These are phyloP conservation scores for Apamea crenata DNA, from an alignment of 2,888 invertebrate species.

Conservation along the genomic window DNA sequence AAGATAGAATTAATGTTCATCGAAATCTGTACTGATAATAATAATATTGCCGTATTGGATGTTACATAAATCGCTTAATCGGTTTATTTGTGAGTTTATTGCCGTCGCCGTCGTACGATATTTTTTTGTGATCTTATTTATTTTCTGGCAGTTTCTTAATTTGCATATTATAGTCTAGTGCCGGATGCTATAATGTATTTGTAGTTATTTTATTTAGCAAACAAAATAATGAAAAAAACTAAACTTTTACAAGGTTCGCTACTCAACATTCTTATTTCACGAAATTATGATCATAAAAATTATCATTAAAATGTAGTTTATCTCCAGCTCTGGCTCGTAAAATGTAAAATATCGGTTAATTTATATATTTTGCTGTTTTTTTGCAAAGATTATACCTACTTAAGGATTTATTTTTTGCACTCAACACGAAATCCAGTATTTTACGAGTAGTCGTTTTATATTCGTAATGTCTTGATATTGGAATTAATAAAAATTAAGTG, in stretches of 20 bases:
- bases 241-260: neutral
- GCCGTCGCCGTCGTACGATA: constrained; percentile 16
- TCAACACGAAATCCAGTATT: constrained; percentile 11
- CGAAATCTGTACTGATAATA: neutral
- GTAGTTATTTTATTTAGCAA: constrained; percentile 4
- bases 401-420: constrained; percentile 11
- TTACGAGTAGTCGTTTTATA: constrained; percentile 27
- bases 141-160: constrained; percentile 69
- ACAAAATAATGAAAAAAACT: neutral
- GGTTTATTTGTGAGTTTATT: constrained; percentile 31
- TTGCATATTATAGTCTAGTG: constrained; percentile 67
- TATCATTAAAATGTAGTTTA: constrained; percentile 35
- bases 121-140: constrained; percentile 42
- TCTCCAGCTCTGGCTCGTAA: constrained; percentile 5
- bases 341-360: constrained; percentile 33
- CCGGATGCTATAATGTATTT: constrained; percentile 13
- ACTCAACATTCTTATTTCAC: constrained; percentile 33
- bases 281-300: constrained; percentile 34
- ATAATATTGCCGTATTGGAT: neutral
- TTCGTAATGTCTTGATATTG: constrained; percentile 13
- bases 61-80: constrained; percentile 6
- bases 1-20: neutral
- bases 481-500: neutral
- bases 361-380: constrained; percentile 23
- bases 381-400: constrained; percentile 3